phyloP scores from a whole-genome alignment of 1,140 invertebrate genomes.

The Lepidurus apus region DNA sequence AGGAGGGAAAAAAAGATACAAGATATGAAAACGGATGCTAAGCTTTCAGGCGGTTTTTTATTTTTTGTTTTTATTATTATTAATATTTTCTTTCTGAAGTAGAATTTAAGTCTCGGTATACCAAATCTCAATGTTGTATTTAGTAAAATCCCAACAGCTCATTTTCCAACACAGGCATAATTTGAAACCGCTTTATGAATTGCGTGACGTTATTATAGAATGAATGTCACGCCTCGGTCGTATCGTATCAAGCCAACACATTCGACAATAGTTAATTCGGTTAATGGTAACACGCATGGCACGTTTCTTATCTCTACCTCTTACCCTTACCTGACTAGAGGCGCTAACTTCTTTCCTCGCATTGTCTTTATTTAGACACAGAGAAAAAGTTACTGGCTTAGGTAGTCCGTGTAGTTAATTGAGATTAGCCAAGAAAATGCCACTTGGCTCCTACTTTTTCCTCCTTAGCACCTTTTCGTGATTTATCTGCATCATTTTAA shows the following conservation, averaged over 20 bases:
- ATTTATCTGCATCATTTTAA: neutral
- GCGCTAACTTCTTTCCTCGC: neutral
- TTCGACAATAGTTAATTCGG: neutral
- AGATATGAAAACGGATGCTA: neutral
- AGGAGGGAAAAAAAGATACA: neutral
- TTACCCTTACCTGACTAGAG: neutral
- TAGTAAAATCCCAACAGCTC: neutral
- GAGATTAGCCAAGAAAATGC: neutral
- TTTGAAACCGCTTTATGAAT: neutral
- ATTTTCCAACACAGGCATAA: neutral
- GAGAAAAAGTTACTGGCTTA: too few species aligned
- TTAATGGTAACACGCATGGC: neutral
- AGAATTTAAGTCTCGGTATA: neutral
- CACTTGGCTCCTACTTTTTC: neutral
- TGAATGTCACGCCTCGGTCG: conserved; percentile 12
- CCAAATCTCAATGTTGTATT: neutral
- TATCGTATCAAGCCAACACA: neutral
- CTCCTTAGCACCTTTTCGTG: neutral
- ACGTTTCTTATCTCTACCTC: neutral
- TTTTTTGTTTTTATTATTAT: neutral
- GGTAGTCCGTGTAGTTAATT: neutral
- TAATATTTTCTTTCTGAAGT: neutral
- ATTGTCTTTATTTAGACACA: neutral
- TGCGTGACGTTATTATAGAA: neutral
- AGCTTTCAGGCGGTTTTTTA: neutral